Conservation (phyloP, 2,888 invertebrate genomes). For the Apamea sordens region DNA sequence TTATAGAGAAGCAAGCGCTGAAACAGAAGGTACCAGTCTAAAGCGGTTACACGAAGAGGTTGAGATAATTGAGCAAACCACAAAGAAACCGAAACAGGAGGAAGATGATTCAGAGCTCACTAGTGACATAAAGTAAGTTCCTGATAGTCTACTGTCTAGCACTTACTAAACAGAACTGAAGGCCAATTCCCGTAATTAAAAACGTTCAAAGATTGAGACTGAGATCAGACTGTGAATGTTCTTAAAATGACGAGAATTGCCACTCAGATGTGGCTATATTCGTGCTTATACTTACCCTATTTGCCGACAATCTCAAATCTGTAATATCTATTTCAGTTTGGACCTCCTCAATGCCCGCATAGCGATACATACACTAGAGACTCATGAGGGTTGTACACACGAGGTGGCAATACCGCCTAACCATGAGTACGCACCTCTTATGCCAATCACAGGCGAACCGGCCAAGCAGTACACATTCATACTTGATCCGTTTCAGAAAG, state of each 20-base stretch:
- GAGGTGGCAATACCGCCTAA: slow-evolving; percentile 98
- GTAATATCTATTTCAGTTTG: slow-evolving; percentile 87
- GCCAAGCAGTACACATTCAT: slow-evolving; percentile 98
- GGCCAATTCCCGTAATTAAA: no score
- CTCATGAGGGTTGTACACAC: slow-evolving; percentile 98
- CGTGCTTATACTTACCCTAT: not conserved
- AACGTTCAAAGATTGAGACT: no score
- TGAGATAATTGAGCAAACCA: slow-evolving; percentile 78
- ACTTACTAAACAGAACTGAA: not conserved
- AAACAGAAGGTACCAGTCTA: slow-evolving; percentile 65
- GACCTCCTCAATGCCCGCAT: slow-evolving; percentile 95
- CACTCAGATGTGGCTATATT: not conserved
- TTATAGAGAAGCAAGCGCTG: slow-evolving; percentile 65
- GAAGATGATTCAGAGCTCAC: slow-evolving; percentile 80
- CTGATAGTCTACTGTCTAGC: not conserved
- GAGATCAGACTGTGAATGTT: no score
- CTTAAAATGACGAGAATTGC: no score
- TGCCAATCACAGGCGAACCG: slow-evolving; percentile 91
- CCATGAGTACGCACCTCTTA: slow-evolving; percentile 93
- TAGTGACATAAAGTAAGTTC: slow-evolving; percentile 83
- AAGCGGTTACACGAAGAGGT: slow-evolving; percentile 84
- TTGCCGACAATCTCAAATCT: not conserved
- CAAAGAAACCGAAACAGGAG: slow-evolving; percentile 79
- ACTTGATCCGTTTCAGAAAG: slow-evolving; percentile 99
- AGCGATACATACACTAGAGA: slow-evolving; percentile 96